Conservation (phyloP, 2,797 vertebrate genomes). For the Merluccius polli region DNA sequence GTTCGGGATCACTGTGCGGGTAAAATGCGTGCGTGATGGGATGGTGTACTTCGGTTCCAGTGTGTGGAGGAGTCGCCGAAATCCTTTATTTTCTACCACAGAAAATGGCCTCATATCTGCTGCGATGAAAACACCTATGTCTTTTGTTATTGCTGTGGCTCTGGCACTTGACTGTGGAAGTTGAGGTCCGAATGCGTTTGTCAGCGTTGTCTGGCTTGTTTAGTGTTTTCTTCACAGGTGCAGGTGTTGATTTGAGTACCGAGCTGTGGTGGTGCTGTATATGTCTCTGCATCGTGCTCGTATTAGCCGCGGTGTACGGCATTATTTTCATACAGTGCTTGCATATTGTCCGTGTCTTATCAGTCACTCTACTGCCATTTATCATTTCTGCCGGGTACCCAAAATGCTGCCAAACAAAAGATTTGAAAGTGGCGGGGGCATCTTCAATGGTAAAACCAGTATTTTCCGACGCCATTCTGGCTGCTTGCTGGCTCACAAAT, state of each 20-base stretch:
- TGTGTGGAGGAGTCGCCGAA: constrained; percentile 15
- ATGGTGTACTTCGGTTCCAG: constrained; percentile 16
- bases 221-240: constrained; percentile 4
- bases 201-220: constrained; percentile 13
- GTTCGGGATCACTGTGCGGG: constrained; percentile 7
- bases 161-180: background rate
- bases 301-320: background rate
- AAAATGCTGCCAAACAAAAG: too few relatives aligned
- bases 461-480: background rate
- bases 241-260: constrained; percentile 1
- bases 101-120: constrained; percentile 16
- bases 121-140: constrained; percentile 11
- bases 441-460: background rate
- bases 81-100: constrained; percentile 11
- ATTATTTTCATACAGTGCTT: constrained; percentile 7
- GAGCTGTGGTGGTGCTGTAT: constrained; percentile 5
- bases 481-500: background rate
- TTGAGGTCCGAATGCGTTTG: background rate
- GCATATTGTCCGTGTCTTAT: constrained; percentile 2
- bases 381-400: background rate
- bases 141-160: constrained; percentile 2
- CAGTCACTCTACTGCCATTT: background rate
- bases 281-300: constrained; percentile 11
- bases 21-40: constrained; percentile 6
- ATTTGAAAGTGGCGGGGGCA: background rate